phyloP scores from a whole-genome alignment of 2,888 invertebrate species.

The Drosophila kokeensis region DNA sequence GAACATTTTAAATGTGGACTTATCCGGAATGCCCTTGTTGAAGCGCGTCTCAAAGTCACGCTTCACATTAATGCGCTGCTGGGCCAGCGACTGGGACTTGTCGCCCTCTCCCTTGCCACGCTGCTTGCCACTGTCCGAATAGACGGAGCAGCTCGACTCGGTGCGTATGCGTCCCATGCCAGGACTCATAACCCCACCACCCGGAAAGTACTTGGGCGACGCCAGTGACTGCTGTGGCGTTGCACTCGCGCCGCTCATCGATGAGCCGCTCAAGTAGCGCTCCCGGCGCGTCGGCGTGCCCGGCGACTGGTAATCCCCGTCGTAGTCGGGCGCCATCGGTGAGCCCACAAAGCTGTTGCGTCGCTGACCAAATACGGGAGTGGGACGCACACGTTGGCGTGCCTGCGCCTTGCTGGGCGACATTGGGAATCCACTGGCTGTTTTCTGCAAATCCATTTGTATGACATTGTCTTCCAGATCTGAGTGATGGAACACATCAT shows the following conservation, averaged over 20 bases:
- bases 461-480: slow-evolving; percentile 83
- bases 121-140: slow-evolving; percentile 79
- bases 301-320: slow-evolving; percentile 62
- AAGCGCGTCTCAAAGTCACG: slow-evolving; percentile 82
- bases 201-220: slow-evolving; percentile 71
- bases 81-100: slow-evolving; percentile 86
- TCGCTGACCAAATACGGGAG: slow-evolving; percentile 88
- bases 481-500: slow-evolving; percentile 76
- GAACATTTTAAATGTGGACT: slow-evolving; percentile 93
- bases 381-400: slow-evolving; percentile 89
- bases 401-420: slow-evolving; percentile 87
- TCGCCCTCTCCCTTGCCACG: slow-evolving; percentile 83
- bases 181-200: slow-evolving; percentile 69
- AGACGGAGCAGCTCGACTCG: slow-evolving; percentile 84
- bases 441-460: slow-evolving; percentile 82
- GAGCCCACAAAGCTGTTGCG: slow-evolving; percentile 88
- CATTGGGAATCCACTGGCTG: slow-evolving; percentile 70
- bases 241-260: slow-evolving; percentile 29
- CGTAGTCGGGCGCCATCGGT: slow-evolving; percentile 62
- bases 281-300: slow-evolving; percentile 73
- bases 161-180: slow-evolving; percentile 83
- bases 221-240: slow-evolving; percentile 51
- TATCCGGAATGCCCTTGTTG: slow-evolving; percentile 86
- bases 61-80: slow-evolving; percentile 84
- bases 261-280: slow-evolving; percentile 78